Base-by-base conservation (phyloP, 2,797 vertebrate species). In the Australoheros facetus region DNA sequence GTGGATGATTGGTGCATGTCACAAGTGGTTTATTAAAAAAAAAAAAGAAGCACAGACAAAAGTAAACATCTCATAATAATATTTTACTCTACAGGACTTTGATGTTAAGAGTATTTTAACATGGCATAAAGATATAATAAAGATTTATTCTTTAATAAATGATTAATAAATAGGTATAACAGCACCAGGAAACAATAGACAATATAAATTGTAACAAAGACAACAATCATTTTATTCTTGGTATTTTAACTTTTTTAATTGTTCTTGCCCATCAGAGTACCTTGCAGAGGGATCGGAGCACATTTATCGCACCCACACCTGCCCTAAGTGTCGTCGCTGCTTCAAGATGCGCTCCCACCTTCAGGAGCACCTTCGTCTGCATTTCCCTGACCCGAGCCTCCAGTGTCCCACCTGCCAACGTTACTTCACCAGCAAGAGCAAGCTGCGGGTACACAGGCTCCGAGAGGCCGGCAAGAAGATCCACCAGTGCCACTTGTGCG, bases 281-380 rank as follows among this genome's bases (percentile, higher is more conserved):
- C 86, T 96, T 0, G 83, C 82, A 0, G 95, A 96, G 71, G 96
- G 96, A 32, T 93, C 96, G 0, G 97, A 97, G 86, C 94, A 95
- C 70, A 92, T 97, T 80, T 99, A 96, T 88, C 97, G 97, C 89
- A 99, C 98, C 34, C 97, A 99, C 90, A 96, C 97, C 91, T 99
- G 98, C 82, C 97, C 97, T 0, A 97, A 97, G 78, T 99, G 98
- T 86, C 97, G 97, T 1, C 97, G 98, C 69, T 98, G 98, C 91
- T 99, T 99, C 91, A 99, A 98, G 93, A 98, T 97, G 86, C 96
- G 97, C 73, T 98, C 98, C 0, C 98, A 99, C 85, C 94, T 99
- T 73, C 95, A 96, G 77, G 98, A 99, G 77, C 98, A 99, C 81
- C 95, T 98, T 2, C 97, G 96, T 55, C 84, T 99, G 14, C 98